Base-by-base conservation (phyloP, 1,140 invertebrate species). In the Penaeus vannamei region DNA sequence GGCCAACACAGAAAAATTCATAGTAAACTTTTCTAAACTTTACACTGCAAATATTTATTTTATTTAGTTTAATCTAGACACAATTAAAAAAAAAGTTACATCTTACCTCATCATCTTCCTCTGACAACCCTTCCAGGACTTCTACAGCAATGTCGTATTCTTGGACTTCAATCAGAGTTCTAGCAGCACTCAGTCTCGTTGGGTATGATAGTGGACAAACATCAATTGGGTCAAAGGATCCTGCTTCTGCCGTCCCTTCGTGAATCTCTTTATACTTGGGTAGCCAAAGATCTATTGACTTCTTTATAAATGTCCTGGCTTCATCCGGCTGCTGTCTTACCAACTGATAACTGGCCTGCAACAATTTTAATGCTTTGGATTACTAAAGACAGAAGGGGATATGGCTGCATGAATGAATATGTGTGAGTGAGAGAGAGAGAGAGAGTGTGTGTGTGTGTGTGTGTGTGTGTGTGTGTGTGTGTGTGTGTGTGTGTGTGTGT, bases 51-150 rank as follows among this genome's bases (percentile, higher is more conserved):
- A n/a, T n/a, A n/a, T n/a, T n/a, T n/a, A n/a, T n/a, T n/a, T n/a
- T n/a, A n/a, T n/a, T n/a, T n/a, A n/a, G n/a, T n/a, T n/a, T 36
- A 36, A 36, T 5, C 3, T 53, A 53, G 8, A 53, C 46, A 53
- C 14, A 14, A 0, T 53, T 10, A 14, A 8, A 53, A 53, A 46
- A 53, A 8, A 53, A 53, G 46, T 8, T 8, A 8, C 20, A 32
- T 23, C 87, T 80, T 77, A 89, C 87, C 53, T 84, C 82, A 84
- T 93, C 92, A 86, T 93, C 92, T 90, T 93, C 92, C 80, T 92
- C 92, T 3, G 92, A 32, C 32, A 93, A 82, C 46, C 92, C 90
- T 36, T 93, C 92, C n/a, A 92, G 90, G n/a, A 93, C 91, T 66
- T 91, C 83, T 32, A 80, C 59, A 46, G 91, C 90, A 69, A 46